Conservation (phyloP, 2,113 vertebrate genomes). For the Phyllostomus discolor region DNA sequence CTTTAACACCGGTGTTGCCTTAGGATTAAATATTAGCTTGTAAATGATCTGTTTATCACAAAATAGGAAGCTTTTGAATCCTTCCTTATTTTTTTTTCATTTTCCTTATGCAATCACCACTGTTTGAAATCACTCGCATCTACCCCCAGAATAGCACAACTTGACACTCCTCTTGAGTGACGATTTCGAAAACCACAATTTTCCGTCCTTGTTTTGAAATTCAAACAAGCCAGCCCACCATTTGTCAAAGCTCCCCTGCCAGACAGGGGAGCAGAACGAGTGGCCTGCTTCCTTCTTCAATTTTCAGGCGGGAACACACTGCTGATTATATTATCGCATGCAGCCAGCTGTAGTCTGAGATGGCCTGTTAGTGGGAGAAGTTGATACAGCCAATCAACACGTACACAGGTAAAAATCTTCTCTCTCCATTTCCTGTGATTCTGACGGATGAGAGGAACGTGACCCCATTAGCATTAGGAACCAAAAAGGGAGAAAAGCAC, state of each 20-base stretch:
- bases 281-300: neutral
- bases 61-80: neutral
- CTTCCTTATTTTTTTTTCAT: neutral
- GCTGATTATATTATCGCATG: slow-evolving; percentile 20
- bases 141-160: neutral
- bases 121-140: neutral
- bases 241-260: neutral
- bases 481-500: neutral
- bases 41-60: neutral
- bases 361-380: neutral
- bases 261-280: neutral
- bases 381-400: slow-evolving; percentile 1
- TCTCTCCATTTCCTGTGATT: neutral
- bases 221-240: neutral
- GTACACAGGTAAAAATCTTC: slow-evolving; percentile 9
- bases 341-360: neutral
- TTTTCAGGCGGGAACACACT: neutral
- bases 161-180: neutral
- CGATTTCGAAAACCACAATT: neutral
- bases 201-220: slow-evolving; percentile 10
- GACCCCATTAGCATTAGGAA: neutral
- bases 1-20: neutral
- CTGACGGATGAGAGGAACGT: neutral
- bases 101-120: neutral
- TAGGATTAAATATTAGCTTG: neutral